Base-by-base conservation (phyloP, 2,113 vertebrate genomes). In the Rana temporaria region DNA sequence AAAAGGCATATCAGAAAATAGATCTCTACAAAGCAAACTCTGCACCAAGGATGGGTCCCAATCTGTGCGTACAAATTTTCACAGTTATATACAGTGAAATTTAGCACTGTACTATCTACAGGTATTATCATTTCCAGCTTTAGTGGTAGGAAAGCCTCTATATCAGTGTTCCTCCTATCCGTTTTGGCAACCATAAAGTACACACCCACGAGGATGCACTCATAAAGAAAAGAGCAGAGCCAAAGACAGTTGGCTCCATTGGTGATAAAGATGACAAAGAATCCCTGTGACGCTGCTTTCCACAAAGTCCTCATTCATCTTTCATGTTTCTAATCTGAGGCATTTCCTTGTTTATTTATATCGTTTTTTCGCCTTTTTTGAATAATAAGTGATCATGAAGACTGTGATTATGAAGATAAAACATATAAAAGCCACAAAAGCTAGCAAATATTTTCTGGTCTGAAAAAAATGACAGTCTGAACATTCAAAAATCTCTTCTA, bases 331-430 rank as follows among this genome's bases (percentile, higher is more conserved):
- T 57, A 34, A 78, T 62, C 67, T 4, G 0, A 34, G 85, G 62
- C 84, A 87, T 57, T 55, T 4, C 19, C 24, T 16, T 17, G 22
- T 63, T 14, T 95, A 94, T 82, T 93, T 95, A 84, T 92, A 95
- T 75, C 88, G 84, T 85, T 85, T 89, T 85, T 88, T 85, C 60
- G 72, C 66, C 78, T 85, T 96, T 90, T 86, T 96, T 34, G 90
- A 92, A 84, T 97, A 97, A 88, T 98, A 96, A 85, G 91, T 91
- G 65, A 98, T 92, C 22, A 98, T 88, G 77, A 93, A 90, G 84
- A 96, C 83, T 22, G 95, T 95, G 87, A 95, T 85, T 38, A 98
- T 89, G 86, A 96, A 91, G 74, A 90, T 93, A 76, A 94, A 92
- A 80, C 92, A 91, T 48, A 97, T 87, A 72, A 97, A 93, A 60